Percentiles rank a stretch among this genome's conserved stretches.
These are phyloP conservation scores for Brachystomella parvula DNA, from an alignment of 1,140 invertebrate genomes.

Conservation along the genomic window DNA sequence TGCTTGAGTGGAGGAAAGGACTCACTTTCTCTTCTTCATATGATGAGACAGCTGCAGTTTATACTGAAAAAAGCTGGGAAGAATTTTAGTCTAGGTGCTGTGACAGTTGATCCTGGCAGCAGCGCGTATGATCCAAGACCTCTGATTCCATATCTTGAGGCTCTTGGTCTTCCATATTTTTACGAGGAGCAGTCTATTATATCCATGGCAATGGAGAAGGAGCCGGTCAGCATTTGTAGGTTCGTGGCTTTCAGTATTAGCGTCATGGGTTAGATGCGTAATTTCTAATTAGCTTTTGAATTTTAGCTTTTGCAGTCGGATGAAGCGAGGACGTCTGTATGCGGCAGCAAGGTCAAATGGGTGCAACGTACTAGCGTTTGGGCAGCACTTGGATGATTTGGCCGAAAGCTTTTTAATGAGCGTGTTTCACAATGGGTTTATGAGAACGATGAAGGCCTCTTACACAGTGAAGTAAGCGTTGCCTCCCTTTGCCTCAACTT, in stretches of 20 bases:
- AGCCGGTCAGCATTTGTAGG: conserved; percentile 19
- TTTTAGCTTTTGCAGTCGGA: conserved; percentile 61
- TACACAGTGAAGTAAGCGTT: conserved; percentile 53
- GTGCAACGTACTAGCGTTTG: conserved; percentile 72
- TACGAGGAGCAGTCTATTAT: conserved; percentile 55
- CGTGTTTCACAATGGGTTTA: conserved; percentile 67
- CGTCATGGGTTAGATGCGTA: no score
- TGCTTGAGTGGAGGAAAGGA: conserved; percentile 59
- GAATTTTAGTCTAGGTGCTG: conserved; percentile 64
- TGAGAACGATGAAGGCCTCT: conserved; percentile 74
- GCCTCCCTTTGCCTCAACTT: no score
- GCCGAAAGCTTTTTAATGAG: conserved; percentile 75
- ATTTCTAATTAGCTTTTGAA: no score
- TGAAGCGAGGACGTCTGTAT: conserved; percentile 66
- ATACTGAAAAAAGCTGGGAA: conserved; percentile 64
- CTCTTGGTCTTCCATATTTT: conserved; percentile 60
- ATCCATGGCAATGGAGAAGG: conserved; percentile 26
- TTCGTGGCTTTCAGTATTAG: no score
- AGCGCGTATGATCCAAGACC: conserved; percentile 57
- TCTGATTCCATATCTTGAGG: conserved; percentile 58
- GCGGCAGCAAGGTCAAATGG: conserved; percentile 61
- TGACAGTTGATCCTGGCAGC: conserved; percentile 61
- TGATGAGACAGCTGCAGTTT: conserved; percentile 73
- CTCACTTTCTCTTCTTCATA: conserved; percentile 72
- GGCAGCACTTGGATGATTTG: conserved; percentile 78